These are phyloP conservation scores for Axinella damicornis DNA, from an alignment of 37 sponge, comb jelly and placozoan species.

Conservation along the genomic window DNA sequence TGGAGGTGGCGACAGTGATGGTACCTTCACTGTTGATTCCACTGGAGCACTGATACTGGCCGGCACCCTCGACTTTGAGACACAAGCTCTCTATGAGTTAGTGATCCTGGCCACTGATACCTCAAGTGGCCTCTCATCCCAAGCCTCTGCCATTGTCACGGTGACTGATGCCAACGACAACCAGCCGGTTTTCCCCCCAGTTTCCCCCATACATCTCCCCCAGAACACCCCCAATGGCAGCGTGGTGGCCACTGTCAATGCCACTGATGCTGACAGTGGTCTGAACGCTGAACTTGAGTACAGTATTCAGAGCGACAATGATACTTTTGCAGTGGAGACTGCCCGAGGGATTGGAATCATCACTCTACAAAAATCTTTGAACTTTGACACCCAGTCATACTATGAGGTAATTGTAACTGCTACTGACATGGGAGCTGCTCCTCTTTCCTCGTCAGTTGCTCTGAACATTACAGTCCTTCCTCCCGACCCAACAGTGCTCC, in stretches of 20 bases:
- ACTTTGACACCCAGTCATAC: slow-evolving; percentile 3
- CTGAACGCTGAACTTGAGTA: slow-evolving; percentile 47
- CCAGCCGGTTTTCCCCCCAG: slow-evolving; percentile 25
- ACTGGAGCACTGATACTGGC: slow-evolving; percentile 17
- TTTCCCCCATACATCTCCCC: not conserved
- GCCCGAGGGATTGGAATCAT: slow-evolving; percentile 16
- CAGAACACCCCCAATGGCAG: slow-evolving; percentile 32
- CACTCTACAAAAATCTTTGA: slow-evolving; percentile 6
- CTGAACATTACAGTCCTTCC: slow-evolving; percentile 37
- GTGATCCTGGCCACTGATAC: slow-evolving; percentile 46
- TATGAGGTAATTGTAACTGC: slow-evolving; percentile 29
- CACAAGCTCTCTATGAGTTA: slow-evolving; percentile 16
- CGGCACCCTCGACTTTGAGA: slow-evolving; percentile 52
- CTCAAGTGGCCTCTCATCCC: not conserved
- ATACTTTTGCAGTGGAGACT: slow-evolving; percentile 27
- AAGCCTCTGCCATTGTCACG: slow-evolving; percentile 28
- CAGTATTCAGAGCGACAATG: slow-evolving; percentile 15
- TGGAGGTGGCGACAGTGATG: slow-evolving; percentile 2
- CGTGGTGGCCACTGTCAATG: slow-evolving; percentile 32
- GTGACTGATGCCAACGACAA: slow-evolving; percentile 74
- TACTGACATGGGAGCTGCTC: slow-evolving; percentile 33
- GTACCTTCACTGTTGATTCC: not conserved
- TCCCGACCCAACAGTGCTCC: slow-evolving; percentile 37
- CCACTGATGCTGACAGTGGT: slow-evolving; percentile 43
- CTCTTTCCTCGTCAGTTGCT: slow-evolving; percentile 4